Conservation (phyloP, 2,888 invertebrate genomes). For the Drosophila atroscutellata region DNA sequence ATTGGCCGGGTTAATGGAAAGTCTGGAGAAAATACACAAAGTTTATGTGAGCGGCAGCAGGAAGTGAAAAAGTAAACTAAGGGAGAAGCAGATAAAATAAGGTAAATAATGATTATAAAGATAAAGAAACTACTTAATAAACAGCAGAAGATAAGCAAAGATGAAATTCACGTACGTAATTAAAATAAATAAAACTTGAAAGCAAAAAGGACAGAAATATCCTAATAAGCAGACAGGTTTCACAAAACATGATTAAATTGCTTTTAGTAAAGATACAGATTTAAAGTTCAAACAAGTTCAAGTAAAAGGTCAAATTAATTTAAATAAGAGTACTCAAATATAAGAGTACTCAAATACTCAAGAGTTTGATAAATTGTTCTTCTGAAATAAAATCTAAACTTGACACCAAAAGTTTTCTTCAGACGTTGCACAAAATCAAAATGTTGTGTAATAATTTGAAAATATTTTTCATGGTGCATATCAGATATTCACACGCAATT, state of each 20-base stretch:
- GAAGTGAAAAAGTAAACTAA: not conserved
- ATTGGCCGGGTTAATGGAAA: conserved; percentile 12
- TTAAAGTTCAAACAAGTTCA: not conserved
- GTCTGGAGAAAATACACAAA: conserved; percentile 3
- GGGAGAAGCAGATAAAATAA: not conserved
- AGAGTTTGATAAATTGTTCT: not conserved
- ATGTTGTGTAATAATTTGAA: not conserved
- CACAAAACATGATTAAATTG: not conserved
- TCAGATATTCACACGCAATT: not conserved
- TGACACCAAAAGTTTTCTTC: not conserved
- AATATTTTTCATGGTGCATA: not conserved
- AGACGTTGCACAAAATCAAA: not conserved
- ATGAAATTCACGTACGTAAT: conserved; percentile 10
- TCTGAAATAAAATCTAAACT: not conserved
- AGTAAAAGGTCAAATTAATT: not conserved
- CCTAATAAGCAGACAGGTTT: not conserved
- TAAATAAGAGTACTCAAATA: too few relatives aligned
- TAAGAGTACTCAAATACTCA: not conserved
- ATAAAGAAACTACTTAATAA: conserved; percentile 11
- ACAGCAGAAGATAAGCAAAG: not conserved
- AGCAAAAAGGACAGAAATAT: not conserved
- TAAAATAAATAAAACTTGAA: conserved; percentile 12
- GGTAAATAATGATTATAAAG: conserved; percentile 6
- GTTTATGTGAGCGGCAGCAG: not conserved
- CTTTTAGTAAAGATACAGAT: not conserved